phyloP scores from a whole-genome alignment of 2,888 invertebrate genomes.

The Nemurella pictetii region DNA sequence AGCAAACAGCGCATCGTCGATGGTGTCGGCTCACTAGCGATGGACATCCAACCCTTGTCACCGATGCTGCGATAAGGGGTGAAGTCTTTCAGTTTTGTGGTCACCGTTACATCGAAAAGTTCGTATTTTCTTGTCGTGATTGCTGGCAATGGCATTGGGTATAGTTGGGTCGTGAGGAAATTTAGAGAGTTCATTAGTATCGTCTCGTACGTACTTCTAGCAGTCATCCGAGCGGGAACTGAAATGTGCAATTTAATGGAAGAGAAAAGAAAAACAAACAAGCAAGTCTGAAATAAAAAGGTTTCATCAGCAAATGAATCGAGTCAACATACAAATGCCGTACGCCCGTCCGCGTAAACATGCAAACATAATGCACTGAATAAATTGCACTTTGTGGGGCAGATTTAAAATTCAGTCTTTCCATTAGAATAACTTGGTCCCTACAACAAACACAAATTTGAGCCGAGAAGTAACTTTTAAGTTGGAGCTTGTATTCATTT shows the following conservation, averaged over 20 bases:
- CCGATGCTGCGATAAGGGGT: not conserved
- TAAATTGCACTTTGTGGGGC: not conserved
- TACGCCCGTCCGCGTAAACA: not conserved
- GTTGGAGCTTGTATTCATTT: not conserved
- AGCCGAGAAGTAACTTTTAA: not conserved
- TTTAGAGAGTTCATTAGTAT: conserved; percentile 1
- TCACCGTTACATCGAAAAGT: not conserved
- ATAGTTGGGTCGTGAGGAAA: conserved; percentile 1
- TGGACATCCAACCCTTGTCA: too few relatives aligned
- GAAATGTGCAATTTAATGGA: not conserved
- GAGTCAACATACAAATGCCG: not conserved
- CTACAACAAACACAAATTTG: not conserved
- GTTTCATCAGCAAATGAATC: not conserved
- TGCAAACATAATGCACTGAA: not conserved
- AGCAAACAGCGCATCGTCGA: not conserved
- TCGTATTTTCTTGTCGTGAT: not conserved
- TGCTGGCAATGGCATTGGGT: not conserved
- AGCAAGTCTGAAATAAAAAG: not conserved
- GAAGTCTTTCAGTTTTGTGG: conserved; percentile 3
- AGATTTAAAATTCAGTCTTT: not conserved
- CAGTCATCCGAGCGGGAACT: not conserved
- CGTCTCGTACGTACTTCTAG: not conserved
- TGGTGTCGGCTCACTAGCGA: too few relatives aligned
- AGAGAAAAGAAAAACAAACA: not conserved
- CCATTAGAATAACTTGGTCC: not conserved